Evolutionary conservation across 2,797 vertebrate species (phyloP), one percentile per base, ranked within the genome.

Genomic region (Phaenicophaeus curvirostris): DNA sequence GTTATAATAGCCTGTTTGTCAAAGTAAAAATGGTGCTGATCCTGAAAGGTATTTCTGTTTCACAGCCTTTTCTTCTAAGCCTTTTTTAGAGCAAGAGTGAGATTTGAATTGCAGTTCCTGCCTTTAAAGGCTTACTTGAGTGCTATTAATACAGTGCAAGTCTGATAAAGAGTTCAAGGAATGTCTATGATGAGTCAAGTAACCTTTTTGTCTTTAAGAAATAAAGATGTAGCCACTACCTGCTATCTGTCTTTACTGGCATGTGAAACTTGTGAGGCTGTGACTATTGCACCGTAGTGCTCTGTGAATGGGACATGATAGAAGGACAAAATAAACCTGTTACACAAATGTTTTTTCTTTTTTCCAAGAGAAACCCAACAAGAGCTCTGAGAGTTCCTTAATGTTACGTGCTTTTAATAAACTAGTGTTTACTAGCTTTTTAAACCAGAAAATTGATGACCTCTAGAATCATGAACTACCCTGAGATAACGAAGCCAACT

Each of bases 101-200:
- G 95, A 90, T 91, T 61, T 86, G 85, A 91, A 88, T 90, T 92
- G 92, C 77, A 97, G 91, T 96, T 96, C 87, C 91, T 96, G 87
- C 95, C 89, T 97, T 86, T 86, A 94, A 76, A 94, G 95, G 94
- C 95, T 94, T 84, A n/a, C 89, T 94, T 66, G 85, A 92, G 93
- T 94, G 94, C 89, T 95, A 84, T 71, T 88, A 88, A 94, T 86
- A 78, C 71, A 93, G 24, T 57, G 57, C 80, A 93, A 93, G 71
- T 86, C 95, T 88, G 94, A 94, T 95, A 77, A 93, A 94, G 91
- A 93, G 83, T 93, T 95, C 82, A 91, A 89, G 92, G 91, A 96
- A 96, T 94, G 94, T 96, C 91, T 96, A 94, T 96, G 93, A 94
- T 91, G 80, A 95, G 95, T 96, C 90, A 66, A 96, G 93, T 96